Evolutionary conservation across 2,797 vertebrate genomes (phyloP).

Genomic region (Strix occidentalis): DNA sequence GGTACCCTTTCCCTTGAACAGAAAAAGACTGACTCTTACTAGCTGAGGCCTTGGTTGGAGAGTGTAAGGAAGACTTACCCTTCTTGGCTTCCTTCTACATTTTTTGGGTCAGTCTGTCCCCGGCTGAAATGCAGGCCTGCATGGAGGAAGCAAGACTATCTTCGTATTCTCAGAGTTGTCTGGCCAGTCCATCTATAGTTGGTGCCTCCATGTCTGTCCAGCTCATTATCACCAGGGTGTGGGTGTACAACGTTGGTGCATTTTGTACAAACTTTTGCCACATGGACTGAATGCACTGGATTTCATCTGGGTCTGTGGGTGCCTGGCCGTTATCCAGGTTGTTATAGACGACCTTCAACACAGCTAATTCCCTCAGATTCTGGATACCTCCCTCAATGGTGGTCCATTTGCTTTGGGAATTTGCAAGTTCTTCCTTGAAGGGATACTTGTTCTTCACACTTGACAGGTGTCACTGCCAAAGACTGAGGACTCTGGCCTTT

Average conservation of each 20-base stretch:
- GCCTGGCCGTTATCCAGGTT: not conserved
- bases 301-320: not conserved
- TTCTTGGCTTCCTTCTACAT: not conserved
- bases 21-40: not conserved
- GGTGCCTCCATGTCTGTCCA: not conserved
- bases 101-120: too few relatives aligned
- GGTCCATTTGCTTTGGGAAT: too few relatives aligned
- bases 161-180: not conserved
- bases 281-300: too few relatives aligned
- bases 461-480: not conserved
- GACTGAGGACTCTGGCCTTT: not conserved
- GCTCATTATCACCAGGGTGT: not conserved
- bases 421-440: not conserved
- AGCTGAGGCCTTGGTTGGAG: not conserved
- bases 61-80: not conserved
- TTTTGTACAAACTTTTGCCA: fast-evolving
- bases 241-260: not conserved
- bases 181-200: not conserved
- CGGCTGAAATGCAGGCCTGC: too few relatives aligned
- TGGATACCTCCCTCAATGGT: not conserved
- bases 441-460: not conserved
- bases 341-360: not conserved
- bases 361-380: not conserved
- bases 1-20: too few relatives aligned
- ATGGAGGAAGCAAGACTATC: too few relatives aligned